A percentile compares a stretch with the other conserved stretches of the same genome.
Evolutionary conservation across 2,888 invertebrate genomes (phyloP).

Genomic region (Polymixis lichenea): DNA sequence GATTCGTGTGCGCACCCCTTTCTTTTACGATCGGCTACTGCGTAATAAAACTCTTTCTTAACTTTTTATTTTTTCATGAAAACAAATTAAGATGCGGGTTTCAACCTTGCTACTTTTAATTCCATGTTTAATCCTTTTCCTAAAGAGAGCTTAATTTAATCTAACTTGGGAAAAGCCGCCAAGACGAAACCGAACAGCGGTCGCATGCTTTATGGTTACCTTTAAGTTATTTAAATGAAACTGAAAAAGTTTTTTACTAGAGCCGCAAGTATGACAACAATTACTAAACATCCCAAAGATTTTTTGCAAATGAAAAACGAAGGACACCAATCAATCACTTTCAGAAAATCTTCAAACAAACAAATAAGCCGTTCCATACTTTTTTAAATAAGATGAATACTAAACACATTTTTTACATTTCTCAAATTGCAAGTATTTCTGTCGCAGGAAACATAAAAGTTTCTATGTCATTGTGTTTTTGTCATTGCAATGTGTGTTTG

Average conservation of each 20-base stretch:
- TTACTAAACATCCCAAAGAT: conserved; percentile 10
- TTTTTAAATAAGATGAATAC: conserved; percentile 60
- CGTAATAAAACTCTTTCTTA: conserved; percentile 82
- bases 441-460: conserved; percentile 85
- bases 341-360: conserved; percentile 50
- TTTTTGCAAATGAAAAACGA: conserved; percentile 51
- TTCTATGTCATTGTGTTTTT: conserved; percentile 87
- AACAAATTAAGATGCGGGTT: conserved; percentile 63
- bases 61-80: conserved; percentile 58
- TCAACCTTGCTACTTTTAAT: conserved; percentile 40
- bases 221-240: conserved; percentile 11
- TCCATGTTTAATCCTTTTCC: conserved; percentile 38
- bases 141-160: conserved; percentile 44
- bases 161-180: conserved; percentile 15
- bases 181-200: conserved; percentile 19
- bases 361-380: conserved; percentile 42
- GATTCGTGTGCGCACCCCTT: conserved; percentile 77
- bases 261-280: conserved; percentile 23
- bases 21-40: conserved; percentile 83
- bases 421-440: conserved; percentile 77
- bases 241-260: conserved; percentile 1
- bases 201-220: neutral
- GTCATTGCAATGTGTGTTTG: conserved; percentile 87
- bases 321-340: conserved; percentile 51
- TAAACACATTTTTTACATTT: conserved; percentile 63